Conservation (phyloP, 2,888 invertebrate genomes). For the Nomada fucata region DNA sequence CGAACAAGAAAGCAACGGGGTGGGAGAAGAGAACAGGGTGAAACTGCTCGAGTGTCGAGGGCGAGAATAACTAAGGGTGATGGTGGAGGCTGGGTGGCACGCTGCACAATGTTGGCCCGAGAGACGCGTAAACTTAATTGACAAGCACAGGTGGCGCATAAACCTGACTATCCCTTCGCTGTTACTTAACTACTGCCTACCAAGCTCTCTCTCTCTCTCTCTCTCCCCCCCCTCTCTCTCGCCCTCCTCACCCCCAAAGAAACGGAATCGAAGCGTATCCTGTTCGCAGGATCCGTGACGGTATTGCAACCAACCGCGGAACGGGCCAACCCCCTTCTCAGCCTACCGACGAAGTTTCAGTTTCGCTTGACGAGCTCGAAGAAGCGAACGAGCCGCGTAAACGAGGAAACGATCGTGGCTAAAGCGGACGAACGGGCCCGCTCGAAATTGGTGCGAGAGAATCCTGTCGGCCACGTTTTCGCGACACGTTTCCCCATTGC, state of each 20-base stretch:
- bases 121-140: conserved; percentile 79
- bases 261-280: conserved; percentile 46
- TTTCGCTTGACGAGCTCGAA: conserved; percentile 57
- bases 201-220: conserved; percentile 24
- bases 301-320: conserved; percentile 52
- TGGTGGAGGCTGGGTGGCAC: conserved; percentile 59
- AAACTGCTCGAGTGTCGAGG: conserved; percentile 48
- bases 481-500: conserved; percentile 13
- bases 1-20: conserved; percentile 18
- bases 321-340: background rate
- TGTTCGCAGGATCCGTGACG: conserved; percentile 53
- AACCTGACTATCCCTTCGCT: conserved; percentile 75
- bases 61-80: conserved; percentile 69
- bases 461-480: conserved; percentile 23
- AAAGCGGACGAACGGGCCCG: conserved; percentile 21
- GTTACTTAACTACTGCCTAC: conserved; percentile 71
- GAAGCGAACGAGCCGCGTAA: conserved; percentile 36
- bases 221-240: no score
- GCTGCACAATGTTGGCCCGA: conserved; percentile 68
- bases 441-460: conserved; percentile 65
- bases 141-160: conserved; percentile 79
- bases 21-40: conserved; percentile 18
- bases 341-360: conserved; percentile 49
- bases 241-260: conserved; percentile 4
- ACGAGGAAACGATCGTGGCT: conserved; percentile 17